Base-by-base conservation (phyloP, 2,888 invertebrate species). In the Synanthedon tipuliformis region DNA sequence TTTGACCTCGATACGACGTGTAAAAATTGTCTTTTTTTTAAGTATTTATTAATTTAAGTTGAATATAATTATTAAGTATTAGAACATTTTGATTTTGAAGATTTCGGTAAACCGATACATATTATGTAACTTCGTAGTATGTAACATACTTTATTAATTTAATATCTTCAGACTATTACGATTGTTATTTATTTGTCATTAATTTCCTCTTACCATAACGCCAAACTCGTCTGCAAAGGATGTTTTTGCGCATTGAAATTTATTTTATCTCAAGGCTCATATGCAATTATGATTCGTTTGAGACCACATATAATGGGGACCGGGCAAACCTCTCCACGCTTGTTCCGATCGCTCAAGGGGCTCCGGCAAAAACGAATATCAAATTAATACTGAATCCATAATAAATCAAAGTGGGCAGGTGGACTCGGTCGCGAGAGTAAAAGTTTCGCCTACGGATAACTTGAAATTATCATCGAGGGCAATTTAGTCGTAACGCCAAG, bases 381-480 rank as follows among this genome's bases (percentile, higher is more conserved):
- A 86, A 86, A 87, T 87, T 87, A 87, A 85, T 87, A 82, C 78
- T 84, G 86, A 86, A 86, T 87, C 80, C 85, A 84, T 86, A 85
- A 87, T 87, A 87, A 87, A 87, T 87, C 87, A 86, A 81, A 79
- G 66, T 65, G 71, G 82, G 86, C 87, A 87, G 87, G 87, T 86
- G 87, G 82, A 83, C 74, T 72, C 65, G 70, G 75, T 78, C 73
- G 73, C 75, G 72, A 75, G 76, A 77, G 73, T 71, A 73, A 75
- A 74, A 77, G 71, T 79, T 78, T 82, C 61, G 86, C 87, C 87
- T 84, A 75, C 75, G 86, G 86, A 77, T 66, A 78, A 68, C 78
- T 74, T 74, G 78, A 82, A 82, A 85, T 85, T 79, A 86, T 84
- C 82, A 75, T 75, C 59, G 56, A 55, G 57, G 57, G 60, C 61